phyloP scores from a whole-genome alignment of 37 sponge, comb jelly and placozoan genomes.

The Aphrocallistes beatrix region DNA sequence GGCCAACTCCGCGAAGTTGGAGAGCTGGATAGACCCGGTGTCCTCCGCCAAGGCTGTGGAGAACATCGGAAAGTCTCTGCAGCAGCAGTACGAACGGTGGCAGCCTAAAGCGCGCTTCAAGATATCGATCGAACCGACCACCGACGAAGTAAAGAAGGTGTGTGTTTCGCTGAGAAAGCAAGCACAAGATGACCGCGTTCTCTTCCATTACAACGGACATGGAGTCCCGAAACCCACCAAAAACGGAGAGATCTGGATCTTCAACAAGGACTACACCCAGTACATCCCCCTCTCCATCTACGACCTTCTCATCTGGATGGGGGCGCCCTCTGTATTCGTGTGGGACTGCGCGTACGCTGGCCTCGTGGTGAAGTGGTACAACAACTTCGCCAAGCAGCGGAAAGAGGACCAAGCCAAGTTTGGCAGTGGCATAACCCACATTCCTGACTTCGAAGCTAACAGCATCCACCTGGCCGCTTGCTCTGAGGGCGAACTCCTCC shows the following conservation, averaged over 20 bases:
- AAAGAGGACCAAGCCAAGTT: slow-evolving; percentile 42
- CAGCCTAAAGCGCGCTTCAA: slow-evolving; percentile 85
- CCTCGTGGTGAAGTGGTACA: slow-evolving; percentile 63
- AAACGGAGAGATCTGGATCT: slow-evolving; percentile 97
- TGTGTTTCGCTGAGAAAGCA: slow-evolving; percentile 68
- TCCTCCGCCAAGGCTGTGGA: slow-evolving; percentile 71
- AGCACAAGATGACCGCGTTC: slow-evolving; percentile 81
- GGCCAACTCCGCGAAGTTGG: slow-evolving; percentile 74
- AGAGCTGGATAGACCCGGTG: slow-evolving; percentile 92
- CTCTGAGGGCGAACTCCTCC: slow-evolving; percentile 63
- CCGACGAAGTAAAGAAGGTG: slow-evolving; percentile 78
- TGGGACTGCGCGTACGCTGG: slow-evolving; percentile 93
- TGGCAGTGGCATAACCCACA: not conserved
- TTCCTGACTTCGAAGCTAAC: slow-evolving; percentile 30
- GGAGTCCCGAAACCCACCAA: slow-evolving; percentile 85
- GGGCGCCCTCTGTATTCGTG: slow-evolving; percentile 76
- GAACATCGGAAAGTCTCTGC: slow-evolving; percentile 48
- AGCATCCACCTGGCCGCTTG: slow-evolving; percentile 84
- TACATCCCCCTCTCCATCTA: slow-evolving; percentile 91
- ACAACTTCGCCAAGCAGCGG: slow-evolving; percentile 68
- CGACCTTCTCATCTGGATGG: slow-evolving; percentile 85
- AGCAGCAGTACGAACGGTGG: slow-evolving; percentile 91
- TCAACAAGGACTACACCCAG: slow-evolving; percentile 95
- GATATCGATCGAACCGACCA: slow-evolving; percentile 82
- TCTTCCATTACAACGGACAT: slow-evolving; percentile 99